A percentile compares a stretch with the other conserved stretches of the same genome.
Evolutionary conservation across 2,888 invertebrate species (phyloP).

Genomic region (Leptinotarsa juncta): DNA sequence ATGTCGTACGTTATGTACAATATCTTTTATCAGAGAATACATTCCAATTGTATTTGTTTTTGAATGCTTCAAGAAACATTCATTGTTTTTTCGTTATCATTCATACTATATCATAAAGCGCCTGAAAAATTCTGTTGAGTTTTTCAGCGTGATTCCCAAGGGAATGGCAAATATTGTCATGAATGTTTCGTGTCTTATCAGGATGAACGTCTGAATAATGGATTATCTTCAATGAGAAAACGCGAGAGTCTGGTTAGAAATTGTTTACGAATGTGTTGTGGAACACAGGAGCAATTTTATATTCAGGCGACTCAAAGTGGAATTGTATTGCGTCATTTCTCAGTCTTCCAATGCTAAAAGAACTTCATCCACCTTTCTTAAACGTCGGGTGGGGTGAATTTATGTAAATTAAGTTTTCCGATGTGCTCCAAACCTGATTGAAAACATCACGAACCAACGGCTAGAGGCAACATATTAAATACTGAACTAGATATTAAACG

Average conservation of each 20-base stretch:
- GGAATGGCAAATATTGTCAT: not conserved
- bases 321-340: not conserved
- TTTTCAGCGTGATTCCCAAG: not conserved
- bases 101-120: not conserved
- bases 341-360: not conserved
- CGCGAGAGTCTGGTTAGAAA: not conserved
- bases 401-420: not conserved
- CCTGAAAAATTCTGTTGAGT: not conserved
- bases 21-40: too few relatives aligned
- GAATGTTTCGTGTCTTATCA: slow-evolving; percentile 14
- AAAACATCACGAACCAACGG: not conserved
- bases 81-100: not conserved
- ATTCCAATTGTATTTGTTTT: not conserved
- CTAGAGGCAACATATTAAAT: not conserved
- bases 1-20: too few relatives aligned
- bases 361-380: not conserved
- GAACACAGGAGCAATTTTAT: slow-evolving; percentile 1
- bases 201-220: slow-evolving; percentile 8
- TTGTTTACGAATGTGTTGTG: slow-evolving; percentile 13
- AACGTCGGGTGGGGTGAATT: not conserved
- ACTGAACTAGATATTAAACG: not conserved
- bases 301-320: not conserved
- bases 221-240: slow-evolving; percentile 3
- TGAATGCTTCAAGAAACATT: not conserved
- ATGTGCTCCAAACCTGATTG: not conserved